Evolutionary conservation across 2,888 invertebrate species (phyloP).

Genomic region (Dyspetes luteomarginatus): DNA sequence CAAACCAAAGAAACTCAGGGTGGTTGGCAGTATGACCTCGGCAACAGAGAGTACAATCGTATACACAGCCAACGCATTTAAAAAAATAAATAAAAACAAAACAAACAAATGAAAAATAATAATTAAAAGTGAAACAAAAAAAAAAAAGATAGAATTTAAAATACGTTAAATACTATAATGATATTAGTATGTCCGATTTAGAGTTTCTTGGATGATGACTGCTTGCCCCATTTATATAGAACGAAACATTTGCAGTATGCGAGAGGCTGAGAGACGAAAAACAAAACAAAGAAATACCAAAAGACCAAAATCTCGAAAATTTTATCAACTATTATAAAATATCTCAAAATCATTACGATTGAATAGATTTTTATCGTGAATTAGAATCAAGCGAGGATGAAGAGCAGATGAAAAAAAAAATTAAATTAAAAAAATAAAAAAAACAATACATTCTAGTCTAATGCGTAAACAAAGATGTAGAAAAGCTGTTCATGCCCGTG

Average conservation of each 20-base stretch:
- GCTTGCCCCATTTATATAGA: constrained; percentile 32
- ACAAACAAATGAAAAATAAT: constrained; percentile 54
- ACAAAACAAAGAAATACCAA: constrained; percentile 30
- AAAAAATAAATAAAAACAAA: constrained; percentile 69
- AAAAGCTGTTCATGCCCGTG: constrained; percentile 80
- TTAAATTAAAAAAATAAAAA: constrained; percentile 27
- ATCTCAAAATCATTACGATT: constrained; percentile 15
- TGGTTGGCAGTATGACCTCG: constrained; percentile 80
- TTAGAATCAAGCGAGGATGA: constrained; percentile 41
- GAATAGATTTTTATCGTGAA: constrained; percentile 40
- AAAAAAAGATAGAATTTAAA: constrained; percentile 54
- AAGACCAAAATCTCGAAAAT: constrained; percentile 55
- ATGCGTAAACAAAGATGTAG: constrained; percentile 40
- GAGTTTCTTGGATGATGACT: constrained; percentile 51
- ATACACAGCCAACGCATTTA: constrained; percentile 82
- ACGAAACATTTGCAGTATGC: constrained; percentile 16
- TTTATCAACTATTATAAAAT: constrained; percentile 40
- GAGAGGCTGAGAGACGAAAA: constrained; percentile 2
- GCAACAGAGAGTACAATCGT: constrained; percentile 83
- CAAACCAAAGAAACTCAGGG: constrained; percentile 81
- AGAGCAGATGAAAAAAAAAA: constrained; percentile 23
- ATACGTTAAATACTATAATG: constrained; percentile 53
- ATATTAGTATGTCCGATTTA: constrained; percentile 65
- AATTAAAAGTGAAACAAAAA: constrained; percentile 41
- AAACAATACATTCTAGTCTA: constrained; percentile 47